Evolutionary conservation across 2,113 vertebrate genomes (phyloP).

Genomic region (Climacteris rufus): DNA sequence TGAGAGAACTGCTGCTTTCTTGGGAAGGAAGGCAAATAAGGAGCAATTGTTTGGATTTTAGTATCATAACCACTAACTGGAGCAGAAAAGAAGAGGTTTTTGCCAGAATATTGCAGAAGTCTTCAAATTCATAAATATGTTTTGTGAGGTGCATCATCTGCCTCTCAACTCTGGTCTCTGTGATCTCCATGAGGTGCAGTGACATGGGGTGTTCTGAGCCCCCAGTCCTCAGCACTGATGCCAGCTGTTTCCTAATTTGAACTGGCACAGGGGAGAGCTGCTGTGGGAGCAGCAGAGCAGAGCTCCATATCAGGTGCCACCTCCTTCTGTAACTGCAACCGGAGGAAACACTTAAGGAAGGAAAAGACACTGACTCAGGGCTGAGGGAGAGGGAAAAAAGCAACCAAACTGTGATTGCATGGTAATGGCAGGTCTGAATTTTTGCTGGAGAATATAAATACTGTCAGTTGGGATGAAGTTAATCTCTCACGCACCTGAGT

Average conservation of each 20-base stretch:
- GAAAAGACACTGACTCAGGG: not conserved
- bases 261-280: accelerated
- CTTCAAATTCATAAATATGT: not conserved
- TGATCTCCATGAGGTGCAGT: accelerated
- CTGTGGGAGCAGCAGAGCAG: not conserved
- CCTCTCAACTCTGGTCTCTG: accelerated
- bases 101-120: not conserved
- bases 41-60: not conserved
- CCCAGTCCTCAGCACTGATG: accelerated
- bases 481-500: not conserved
- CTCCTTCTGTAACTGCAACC: not conserved
- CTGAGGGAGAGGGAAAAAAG: not conserved
- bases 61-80: not conserved
- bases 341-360: not conserved
- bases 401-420: not conserved
- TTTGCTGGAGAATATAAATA: not conserved
- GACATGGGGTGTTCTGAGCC: not conserved
- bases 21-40: not conserved
- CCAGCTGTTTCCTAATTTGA: not conserved
- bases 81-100: not conserved
- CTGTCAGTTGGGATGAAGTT: not conserved
- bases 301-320: not conserved
- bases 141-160: not conserved
- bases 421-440: not conserved
- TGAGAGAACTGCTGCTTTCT: not conserved